Base-by-base conservation (phyloP, 2,888 invertebrate genomes). In the Palloptera scutellata region DNA sequence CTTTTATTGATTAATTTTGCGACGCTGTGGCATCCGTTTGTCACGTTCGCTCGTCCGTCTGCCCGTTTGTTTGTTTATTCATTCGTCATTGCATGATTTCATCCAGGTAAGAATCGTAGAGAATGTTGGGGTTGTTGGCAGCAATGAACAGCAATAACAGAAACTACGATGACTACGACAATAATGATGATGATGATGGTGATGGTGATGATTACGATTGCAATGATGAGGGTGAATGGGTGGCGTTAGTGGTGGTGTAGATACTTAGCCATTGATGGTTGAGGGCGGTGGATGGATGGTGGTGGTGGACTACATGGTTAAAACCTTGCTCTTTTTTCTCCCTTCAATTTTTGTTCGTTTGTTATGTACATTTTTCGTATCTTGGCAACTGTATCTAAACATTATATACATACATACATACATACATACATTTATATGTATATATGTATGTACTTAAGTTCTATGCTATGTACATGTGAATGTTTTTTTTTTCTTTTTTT, bases 321-420 rank as follows among this genome's bases (percentile, higher is more conserved):
- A n/a, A 48, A 11, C 15, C 15, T 57, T 40, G 30, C 30, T 30
- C 30, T 20, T 13, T 57, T 57, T 40, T 57, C 12, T 57, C 20
- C 57, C 30, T 13, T 57, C 15, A 20, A 41, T 54, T 13, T 54
- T 15, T 13, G 13, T 30, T 20, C 20, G 30, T 55, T 79, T 79
- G 81, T 81, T 81, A 78, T 81, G 79, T 78, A 80, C 79, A 78
- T 77, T 71, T 74, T 64, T 72, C 69, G 69, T 79, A 74, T 72
- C 79, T 75, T 70, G 75, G 79, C 81, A 79, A 79, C 79, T 70
- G 65, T 61, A 64, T 76, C 63, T 62, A 67, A 52, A 30, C 30
- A 30, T 30, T 45, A 45, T 63, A 55, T 55, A 48, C 61, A 48
- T 45, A 12, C 63, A 63, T 63, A 42, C 63, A 63, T 63, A 42